Evolutionary conservation across 2,113 vertebrate genomes (phyloP).

Genomic region (Pristiophorus japonicus): DNA sequence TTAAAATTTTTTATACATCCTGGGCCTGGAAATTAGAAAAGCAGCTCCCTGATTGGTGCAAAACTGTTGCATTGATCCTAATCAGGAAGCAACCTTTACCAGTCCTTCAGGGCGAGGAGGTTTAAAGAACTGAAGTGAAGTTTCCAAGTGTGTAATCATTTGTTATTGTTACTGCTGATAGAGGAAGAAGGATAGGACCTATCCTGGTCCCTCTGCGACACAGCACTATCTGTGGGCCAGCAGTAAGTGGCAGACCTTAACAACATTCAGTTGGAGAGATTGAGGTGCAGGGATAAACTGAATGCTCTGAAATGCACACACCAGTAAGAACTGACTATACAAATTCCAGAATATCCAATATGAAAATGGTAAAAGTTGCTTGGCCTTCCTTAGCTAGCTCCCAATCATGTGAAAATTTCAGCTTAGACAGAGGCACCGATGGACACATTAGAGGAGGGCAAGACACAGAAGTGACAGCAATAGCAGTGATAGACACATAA

Average conservation of each 20-base stretch:
- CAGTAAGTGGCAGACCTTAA: neutral
- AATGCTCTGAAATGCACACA: neutral
- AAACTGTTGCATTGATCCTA: neutral
- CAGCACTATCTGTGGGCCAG: neutral
- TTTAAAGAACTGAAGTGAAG: neutral
- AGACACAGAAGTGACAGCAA: neutral
- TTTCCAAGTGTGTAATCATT: neutral
- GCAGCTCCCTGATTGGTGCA: neutral
- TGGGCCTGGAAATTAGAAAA: neutral
- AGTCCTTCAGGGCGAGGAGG: neutral
- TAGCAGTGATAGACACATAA: neutral
- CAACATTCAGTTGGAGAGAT: neutral
- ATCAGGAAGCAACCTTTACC: neutral
- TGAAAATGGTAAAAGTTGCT: no score
- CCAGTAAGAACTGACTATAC: neutral
- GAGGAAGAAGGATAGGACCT: neutral
- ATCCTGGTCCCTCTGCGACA: neutral
- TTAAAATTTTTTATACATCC: neutral
- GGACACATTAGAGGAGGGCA: neutral
- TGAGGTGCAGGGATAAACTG: neutral
- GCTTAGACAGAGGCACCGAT: no score
- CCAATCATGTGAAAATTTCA: neutral
- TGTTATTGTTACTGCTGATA: neutral
- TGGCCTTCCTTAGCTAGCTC: no score
- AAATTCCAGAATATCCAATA: neutral